These are phyloP conservation scores for Silurus glanis DNA, from an alignment of 2,113 vertebrate species.

Conservation along the genomic window DNA sequence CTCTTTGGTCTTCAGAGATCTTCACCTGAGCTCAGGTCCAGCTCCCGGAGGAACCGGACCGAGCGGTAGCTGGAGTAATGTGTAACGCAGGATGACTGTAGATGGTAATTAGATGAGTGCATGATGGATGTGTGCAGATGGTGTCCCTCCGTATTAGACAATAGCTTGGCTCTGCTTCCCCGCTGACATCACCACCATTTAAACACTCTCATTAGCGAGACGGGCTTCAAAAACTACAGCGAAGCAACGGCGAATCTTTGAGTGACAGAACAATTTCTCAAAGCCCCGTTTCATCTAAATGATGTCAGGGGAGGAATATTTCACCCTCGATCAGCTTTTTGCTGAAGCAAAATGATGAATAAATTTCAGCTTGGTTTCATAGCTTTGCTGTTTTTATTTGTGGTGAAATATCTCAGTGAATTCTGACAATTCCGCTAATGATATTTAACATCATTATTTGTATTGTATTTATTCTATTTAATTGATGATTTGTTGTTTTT, in stretches of 20 bases:
- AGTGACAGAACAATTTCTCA: conserved; percentile 49
- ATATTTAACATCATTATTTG: not conserved
- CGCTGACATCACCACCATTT: conserved; percentile 79
- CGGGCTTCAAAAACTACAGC: not conserved
- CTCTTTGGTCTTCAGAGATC: not conserved
- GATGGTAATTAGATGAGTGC: conserved; percentile 67
- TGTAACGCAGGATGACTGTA: conserved; percentile 56
- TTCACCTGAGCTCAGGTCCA: not conserved
- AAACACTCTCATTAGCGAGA: conserved; percentile 55
- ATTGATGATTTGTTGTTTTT: too few species aligned
- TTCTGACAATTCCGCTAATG: not conserved
- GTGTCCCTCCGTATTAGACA: conserved; percentile 64
- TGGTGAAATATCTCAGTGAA: not conserved
- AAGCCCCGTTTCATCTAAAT: conserved; percentile 26
- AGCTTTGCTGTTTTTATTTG: not conserved
- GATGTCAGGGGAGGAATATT: conserved; percentile 23
- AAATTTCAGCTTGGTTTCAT: not conserved
- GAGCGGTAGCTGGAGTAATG: not conserved
- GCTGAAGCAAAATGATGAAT: not conserved
- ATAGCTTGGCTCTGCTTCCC: conserved; percentile 68
- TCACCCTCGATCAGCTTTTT: not conserved
- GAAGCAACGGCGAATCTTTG: conserved; percentile 29
- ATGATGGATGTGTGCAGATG: conserved; percentile 67
- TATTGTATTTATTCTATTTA: too few species aligned
- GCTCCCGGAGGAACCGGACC: not conserved